phyloP scores from a whole-genome alignment of 2,888 invertebrate species.

The Odontothrips loti region DNA sequence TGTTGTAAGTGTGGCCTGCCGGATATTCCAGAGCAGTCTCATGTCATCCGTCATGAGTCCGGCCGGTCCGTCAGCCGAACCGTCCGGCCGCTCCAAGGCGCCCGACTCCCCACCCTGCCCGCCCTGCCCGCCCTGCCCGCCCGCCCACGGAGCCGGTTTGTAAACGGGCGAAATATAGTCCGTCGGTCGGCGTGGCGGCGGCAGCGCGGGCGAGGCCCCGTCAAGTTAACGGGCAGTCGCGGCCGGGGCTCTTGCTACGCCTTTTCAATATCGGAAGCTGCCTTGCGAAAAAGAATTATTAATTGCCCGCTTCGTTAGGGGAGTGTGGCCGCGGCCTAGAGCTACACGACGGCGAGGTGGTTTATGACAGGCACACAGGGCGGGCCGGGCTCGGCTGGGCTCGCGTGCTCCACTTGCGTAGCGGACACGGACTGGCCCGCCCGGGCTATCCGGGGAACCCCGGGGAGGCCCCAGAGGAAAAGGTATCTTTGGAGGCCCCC shows the following conservation, averaged over 20 bases:
- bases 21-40: too few species aligned
- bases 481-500: too few species aligned
- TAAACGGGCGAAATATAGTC: not conserved
- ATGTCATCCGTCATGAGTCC: too few species aligned
- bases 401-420: not conserved
- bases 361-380: not conserved
- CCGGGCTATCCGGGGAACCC: too few species aligned
- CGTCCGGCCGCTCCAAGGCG: too few species aligned
- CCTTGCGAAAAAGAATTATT: not conserved
- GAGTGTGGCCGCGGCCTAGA: not conserved
- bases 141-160: not conserved
- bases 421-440: not conserved
- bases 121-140: not conserved
- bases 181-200: not conserved
- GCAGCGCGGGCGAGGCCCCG: not conserved
- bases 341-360: not conserved
- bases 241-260: not conserved
- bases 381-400: not conserved
- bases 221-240: not conserved
- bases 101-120: not conserved
- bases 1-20: too few species aligned
- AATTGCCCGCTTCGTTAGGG: slow-evolving; percentile 5
- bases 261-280: slow-evolving; percentile 7
- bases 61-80: too few species aligned
- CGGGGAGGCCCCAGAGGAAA: too few species aligned